Base-by-base conservation (phyloP, 2,888 invertebrate species). In the Phengaris arion region DNA sequence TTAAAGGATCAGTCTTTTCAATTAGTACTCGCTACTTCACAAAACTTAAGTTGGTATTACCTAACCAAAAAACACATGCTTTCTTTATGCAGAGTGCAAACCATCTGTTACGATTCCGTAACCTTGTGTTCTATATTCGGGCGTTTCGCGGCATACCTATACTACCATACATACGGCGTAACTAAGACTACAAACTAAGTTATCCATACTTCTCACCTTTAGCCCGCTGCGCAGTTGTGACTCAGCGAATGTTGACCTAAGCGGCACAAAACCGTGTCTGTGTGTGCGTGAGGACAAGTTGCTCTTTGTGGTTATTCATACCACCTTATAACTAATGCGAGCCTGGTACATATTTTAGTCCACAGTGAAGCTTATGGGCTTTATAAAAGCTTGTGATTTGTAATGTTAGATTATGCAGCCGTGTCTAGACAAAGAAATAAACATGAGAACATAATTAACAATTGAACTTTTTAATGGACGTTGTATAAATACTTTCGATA, bases 191-290 rank as follows among this genome's bases (percentile, higher is more conserved):
- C 35, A 35, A 35, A 64, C 22, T 22, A 57, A 57, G 57, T 57
- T n/a, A 55, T n/a, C 59, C 59, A 22, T 57, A 57, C 69, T 70
- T 75, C 77, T 81, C 83, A 83, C 81, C 83, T 82, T 83, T 84
- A 82, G 84, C 85, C 85, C 84, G 84, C 81, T 81, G 80, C 77
- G 72, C 76, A 76, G 80, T 87, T 75, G 79, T 90, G 90, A 90
- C 79, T 90, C 90, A 90, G 81, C 83, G 87, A 83, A 79, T 89
- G 86, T 88, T 90, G 89, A 89, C 90, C 89, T 85, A 82, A 81
- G 78, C 79, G 77, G 76, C 80, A 83, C 81, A 82, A 81, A 81
- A 81, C 79, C 75, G 74, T 78, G 78, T 77, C 79, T 76, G 76
- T 81, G 81, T 78, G 64, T 64, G 68, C 54, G 77, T 78, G 75